A percentile compares a stretch with the other conserved stretches of the same genome.
Evolutionary conservation across 2,888 invertebrate species (phyloP).

Genomic region (Polyommatus iphigenia): DNA sequence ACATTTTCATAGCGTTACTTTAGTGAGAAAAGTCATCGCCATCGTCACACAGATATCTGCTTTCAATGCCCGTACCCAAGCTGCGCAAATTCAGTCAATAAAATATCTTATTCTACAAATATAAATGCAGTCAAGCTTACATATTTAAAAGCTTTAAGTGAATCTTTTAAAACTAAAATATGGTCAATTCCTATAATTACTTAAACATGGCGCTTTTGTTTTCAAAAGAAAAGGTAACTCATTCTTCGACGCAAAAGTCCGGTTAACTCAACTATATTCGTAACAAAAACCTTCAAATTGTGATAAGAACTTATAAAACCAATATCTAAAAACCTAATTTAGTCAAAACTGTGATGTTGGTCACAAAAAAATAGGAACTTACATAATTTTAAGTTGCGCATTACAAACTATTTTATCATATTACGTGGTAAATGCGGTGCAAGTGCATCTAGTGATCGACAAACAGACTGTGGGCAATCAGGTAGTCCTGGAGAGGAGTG

Average conservation of each 20-base stretch:
- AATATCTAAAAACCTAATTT: background rate
- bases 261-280: background rate
- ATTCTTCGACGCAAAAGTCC: background rate
- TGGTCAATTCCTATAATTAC: background rate
- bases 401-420: slow-evolving; percentile 30
- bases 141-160: background rate
- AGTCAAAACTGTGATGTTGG: background rate
- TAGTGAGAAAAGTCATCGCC: background rate
- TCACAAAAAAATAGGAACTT: slow-evolving; percentile 29
- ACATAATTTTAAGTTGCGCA: slow-evolving; percentile 28
- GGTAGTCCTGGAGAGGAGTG: slow-evolving; percentile 61
- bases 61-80: background rate
- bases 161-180: background rate
- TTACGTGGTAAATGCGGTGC: background rate
- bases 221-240: slow-evolving; percentile 2
- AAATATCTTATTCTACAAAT: slow-evolving; percentile 5
- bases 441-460: slow-evolving; percentile 50
- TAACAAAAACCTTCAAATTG: slow-evolving; percentile 11
- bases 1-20: background rate
- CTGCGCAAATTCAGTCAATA: background rate
- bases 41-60: background rate
- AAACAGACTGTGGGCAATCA: slow-evolving; percentile 66
- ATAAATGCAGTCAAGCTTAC: background rate
- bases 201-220: slow-evolving; percentile 3
- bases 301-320: background rate